phyloP scores from a whole-genome alignment of 2,888 invertebrate species.

The Archips xylosteana region DNA sequence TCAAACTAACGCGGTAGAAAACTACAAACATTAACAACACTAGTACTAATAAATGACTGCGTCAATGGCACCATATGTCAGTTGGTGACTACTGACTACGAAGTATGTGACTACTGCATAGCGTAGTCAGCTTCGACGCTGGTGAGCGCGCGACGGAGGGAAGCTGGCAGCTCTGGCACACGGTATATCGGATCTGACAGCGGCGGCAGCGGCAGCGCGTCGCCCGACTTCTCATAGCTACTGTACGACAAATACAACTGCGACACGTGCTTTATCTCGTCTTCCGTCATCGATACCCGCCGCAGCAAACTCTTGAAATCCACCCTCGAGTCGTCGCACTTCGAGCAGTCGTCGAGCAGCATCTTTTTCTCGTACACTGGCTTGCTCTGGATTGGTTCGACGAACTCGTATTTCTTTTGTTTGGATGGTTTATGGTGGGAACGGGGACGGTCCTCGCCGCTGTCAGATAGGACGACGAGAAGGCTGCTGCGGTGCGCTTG shows the following conservation, averaged over 20 bases:
- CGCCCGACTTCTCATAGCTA: slow-evolving; percentile 70
- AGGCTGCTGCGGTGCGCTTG: slow-evolving; percentile 47
- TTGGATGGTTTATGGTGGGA: slow-evolving; percentile 48
- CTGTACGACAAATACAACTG: slow-evolving; percentile 70
- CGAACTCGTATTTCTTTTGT: slow-evolving; percentile 66
- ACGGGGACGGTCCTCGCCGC: slow-evolving; percentile 55
- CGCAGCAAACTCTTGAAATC: slow-evolving; percentile 72
- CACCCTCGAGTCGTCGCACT: slow-evolving; percentile 68
- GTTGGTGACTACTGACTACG: not conserved
- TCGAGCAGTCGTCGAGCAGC: slow-evolving; percentile 66
- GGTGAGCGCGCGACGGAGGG: slow-evolving; percentile 66
- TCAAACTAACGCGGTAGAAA: slow-evolving; percentile 2
- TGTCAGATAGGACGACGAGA: slow-evolving; percentile 63
- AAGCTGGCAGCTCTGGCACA: slow-evolving; percentile 69
- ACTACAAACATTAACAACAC: slow-evolving; percentile 23
- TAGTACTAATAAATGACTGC: slow-evolving; percentile 15
- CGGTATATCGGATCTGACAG: slow-evolving; percentile 74
- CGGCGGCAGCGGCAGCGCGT: slow-evolving; percentile 71
- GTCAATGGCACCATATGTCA: slow-evolving; percentile 12
- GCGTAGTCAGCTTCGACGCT: slow-evolving; percentile 64
- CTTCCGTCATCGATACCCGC: slow-evolving; percentile 70
- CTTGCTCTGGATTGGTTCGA: slow-evolving; percentile 68
- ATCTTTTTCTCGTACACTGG: slow-evolving; percentile 56
- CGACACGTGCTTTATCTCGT: slow-evolving; percentile 71
- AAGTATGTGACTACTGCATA: slow-evolving; percentile 49